Percentiles rank a stretch among this genome's conserved stretches.
These are phyloP conservation scores for Tetramorium bicarinatum DNA, from an alignment of 2,888 invertebrate genomes.

Conservation along the genomic window DNA sequence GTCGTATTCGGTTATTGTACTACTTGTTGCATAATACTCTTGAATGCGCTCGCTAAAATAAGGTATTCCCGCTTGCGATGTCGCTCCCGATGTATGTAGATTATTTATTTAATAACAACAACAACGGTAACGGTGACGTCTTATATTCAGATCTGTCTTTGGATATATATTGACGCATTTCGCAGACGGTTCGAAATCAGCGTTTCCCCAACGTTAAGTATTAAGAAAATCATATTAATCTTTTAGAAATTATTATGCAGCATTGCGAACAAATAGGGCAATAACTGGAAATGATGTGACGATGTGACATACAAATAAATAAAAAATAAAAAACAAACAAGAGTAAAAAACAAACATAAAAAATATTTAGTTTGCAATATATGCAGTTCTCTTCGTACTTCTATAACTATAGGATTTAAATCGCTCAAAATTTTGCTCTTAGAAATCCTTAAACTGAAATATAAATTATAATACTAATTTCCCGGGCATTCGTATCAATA, in stretches of 20 bases:
- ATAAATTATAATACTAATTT: not conserved
- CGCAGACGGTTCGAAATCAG: constrained; percentile 39
- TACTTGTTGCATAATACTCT: constrained; percentile 57
- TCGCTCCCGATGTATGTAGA: constrained; percentile 50
- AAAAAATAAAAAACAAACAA: not conserved
- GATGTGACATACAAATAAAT: not conserved
- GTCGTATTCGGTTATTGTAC: constrained; percentile 48
- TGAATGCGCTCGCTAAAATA: constrained; percentile 56
- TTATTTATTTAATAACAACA: constrained; percentile 52
- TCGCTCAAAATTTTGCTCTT: not conserved
- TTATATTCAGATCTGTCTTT: constrained; percentile 56
- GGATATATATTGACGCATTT: constrained; percentile 41
- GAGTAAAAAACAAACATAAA: not conserved
- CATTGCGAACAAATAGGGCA: not conserved
- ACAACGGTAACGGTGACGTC: constrained; percentile 49
- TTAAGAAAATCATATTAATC: not conserved
- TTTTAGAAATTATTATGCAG: not conserved
- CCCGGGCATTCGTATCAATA: not conserved
- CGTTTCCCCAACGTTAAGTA: constrained; percentile 26
- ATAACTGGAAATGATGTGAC: not conserved
- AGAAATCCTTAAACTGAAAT: not conserved
- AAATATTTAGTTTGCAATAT: not conserved
- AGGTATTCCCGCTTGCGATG: constrained; percentile 49
- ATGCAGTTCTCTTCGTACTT: constrained; percentile 1
- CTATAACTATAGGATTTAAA: not conserved